Conservation (phyloP, 2,888 invertebrate genomes). For the Steinernema hermaphroditum region DNA sequence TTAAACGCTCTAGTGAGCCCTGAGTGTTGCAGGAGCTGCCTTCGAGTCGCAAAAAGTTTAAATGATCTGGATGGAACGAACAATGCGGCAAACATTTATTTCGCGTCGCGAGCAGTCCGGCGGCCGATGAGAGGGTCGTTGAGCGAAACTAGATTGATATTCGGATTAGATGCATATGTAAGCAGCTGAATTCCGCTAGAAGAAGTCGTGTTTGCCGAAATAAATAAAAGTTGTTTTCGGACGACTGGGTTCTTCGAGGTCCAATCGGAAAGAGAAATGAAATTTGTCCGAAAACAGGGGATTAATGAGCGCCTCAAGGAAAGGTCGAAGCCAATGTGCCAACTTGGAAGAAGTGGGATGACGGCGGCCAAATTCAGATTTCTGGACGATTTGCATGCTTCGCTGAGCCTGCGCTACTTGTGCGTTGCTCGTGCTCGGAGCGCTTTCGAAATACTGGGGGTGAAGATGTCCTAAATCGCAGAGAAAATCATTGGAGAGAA, state of each 20-base stretch:
- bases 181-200: not conserved
- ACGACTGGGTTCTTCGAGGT: not conserved
- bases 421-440: too few relatives aligned
- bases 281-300: not conserved
- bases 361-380: not conserved
- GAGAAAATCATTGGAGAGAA: too few relatives aligned
- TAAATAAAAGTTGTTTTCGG: constrained; percentile 27
- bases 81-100: too few relatives aligned
- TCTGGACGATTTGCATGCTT: not conserved
- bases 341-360: not conserved
- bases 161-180: constrained; percentile 25
- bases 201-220: not conserved
- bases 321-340: not conserved
- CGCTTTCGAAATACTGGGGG: too few relatives aligned
- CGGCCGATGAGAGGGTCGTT: constrained; percentile 1
- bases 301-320: not conserved
- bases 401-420: not conserved
- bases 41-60: too few relatives aligned
- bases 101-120: not conserved
- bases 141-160: constrained; percentile 18
- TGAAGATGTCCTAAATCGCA: too few relatives aligned
- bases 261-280: not conserved
- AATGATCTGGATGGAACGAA: too few relatives aligned
- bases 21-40: too few relatives aligned
- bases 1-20: too few relatives aligned